These are phyloP conservation scores for Acronicta alni DNA, from an alignment of 2,888 invertebrate genomes.

Conservation along the genomic window DNA sequence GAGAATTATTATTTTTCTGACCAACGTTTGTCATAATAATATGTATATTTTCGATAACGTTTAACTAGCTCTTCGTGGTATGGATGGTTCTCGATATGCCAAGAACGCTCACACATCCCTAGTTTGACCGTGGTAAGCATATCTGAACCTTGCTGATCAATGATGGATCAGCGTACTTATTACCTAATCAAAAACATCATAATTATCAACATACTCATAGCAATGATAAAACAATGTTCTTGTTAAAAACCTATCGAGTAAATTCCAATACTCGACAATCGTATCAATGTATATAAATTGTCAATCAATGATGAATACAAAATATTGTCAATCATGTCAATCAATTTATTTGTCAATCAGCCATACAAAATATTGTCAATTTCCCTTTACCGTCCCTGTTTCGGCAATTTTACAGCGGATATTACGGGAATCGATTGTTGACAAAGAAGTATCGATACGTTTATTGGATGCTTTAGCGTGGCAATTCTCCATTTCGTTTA, in stretches of 20 bases:
- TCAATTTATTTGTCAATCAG: slow-evolving; percentile 65
- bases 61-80: too few species aligned
- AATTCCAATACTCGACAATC: slow-evolving; percentile 28
- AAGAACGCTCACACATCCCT: too few species aligned
- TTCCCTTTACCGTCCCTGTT: slow-evolving; percentile 61
- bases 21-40: too few species aligned
- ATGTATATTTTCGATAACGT: too few species aligned
- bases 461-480: slow-evolving; percentile 22
- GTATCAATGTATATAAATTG: slow-evolving; percentile 27
- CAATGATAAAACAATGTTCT: too few species aligned
- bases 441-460: slow-evolving; percentile 54
- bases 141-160: too few species aligned
- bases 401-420: slow-evolving; percentile 68
- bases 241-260: slow-evolving; percentile 7
- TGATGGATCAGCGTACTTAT: too few species aligned
- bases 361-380: slow-evolving; percentile 71
- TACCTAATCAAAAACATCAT: too few species aligned
- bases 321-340: slow-evolving; percentile 61
- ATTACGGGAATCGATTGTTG: slow-evolving; percentile 67
- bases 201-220: too few species aligned
- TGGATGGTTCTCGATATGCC: too few species aligned
- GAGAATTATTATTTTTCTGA: too few species aligned
- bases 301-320: slow-evolving; percentile 40
- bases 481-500: background rate
- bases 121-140: too few species aligned